Evolutionary conservation across 2,113 vertebrate species (phyloP).

Genomic region (Melanerpes aurifrons): DNA sequence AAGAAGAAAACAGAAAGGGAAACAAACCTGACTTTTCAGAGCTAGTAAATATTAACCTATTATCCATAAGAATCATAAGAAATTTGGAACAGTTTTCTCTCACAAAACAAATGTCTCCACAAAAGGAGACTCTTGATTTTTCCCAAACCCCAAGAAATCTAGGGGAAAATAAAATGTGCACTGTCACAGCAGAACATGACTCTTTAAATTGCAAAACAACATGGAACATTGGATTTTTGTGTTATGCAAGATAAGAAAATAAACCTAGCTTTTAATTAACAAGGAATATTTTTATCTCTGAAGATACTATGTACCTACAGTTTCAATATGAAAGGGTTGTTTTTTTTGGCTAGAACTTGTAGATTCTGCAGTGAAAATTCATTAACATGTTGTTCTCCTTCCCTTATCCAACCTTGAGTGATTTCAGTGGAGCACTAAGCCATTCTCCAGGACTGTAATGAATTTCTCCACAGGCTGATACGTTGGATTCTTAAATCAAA

Average conservation of each 20-base stretch:
- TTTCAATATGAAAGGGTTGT: not conserved
- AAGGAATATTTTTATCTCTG: not conserved
- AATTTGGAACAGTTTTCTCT: not conserved
- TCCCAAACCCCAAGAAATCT: not conserved
- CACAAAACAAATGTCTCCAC: not conserved
- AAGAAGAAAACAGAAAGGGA: not conserved
- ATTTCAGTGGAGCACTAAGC: not conserved
- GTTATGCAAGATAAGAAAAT: not conserved
- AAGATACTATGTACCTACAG: not conserved
- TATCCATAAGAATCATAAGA: not conserved
- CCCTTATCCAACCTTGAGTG: not conserved
- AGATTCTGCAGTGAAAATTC: not conserved
- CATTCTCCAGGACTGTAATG: not conserved
- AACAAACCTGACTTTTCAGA: not conserved
- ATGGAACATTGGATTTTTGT: not conserved
- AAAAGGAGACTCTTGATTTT: not conserved
- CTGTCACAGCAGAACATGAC: not conserved
- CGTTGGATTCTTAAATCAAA: constrained; percentile 5
- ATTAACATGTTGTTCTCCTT: not conserved
- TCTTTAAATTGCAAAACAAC: not conserved
- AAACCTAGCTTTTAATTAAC: not conserved
- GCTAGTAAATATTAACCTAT: not conserved
- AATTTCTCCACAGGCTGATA: not conserved
- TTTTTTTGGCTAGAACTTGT: not conserved
- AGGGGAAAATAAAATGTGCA: too few relatives aligned